phyloP scores from a whole-genome alignment of 23 tunicate species.

The Aplidium turbinatum region DNA sequence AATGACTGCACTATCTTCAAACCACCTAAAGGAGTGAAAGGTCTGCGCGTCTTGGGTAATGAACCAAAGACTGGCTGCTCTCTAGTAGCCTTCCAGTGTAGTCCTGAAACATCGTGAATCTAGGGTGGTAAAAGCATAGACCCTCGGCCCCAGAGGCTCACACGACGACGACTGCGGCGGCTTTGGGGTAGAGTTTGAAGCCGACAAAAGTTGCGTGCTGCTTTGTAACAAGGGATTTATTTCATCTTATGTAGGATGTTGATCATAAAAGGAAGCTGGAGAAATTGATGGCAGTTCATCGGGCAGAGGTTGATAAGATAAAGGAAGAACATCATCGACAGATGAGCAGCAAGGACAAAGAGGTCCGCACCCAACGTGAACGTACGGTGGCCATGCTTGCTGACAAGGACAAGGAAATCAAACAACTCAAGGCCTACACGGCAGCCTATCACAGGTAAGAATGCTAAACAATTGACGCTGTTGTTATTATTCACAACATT shows the following conservation, averaged over 20 bases:
- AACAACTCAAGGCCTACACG: conserved; percentile 54
- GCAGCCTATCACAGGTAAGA: conserved; percentile 54
- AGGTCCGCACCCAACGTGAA: conserved; percentile 75
- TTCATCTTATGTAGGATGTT: conserved; percentile 5
- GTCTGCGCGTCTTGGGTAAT: too few relatives aligned
- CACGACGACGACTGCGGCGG: too few relatives aligned
- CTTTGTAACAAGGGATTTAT: neutral
- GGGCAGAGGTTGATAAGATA: conserved; percentile 25
- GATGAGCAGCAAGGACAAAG: conserved; percentile 59
- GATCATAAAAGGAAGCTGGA: conserved; percentile 55
- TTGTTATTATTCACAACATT: too few relatives aligned
- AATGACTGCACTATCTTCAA: too few relatives aligned
- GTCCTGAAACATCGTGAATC: too few relatives aligned
- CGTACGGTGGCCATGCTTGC: conserved; percentile 79
- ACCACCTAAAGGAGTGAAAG: too few relatives aligned
- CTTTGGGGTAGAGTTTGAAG: too few relatives aligned
- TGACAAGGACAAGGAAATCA: conserved; percentile 91
- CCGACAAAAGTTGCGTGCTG: too few relatives aligned
- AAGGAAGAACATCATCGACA: conserved; percentile 45
- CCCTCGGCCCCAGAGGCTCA: too few relatives aligned
- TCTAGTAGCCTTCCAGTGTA: neutral
- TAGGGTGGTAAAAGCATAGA: too few relatives aligned
- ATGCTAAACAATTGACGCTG: neutral
- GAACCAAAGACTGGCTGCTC: neutral
- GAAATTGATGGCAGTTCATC: conserved; percentile 29